Base-by-base conservation (phyloP, 2,888 invertebrate genomes). In the Microctonus brassicae region DNA sequence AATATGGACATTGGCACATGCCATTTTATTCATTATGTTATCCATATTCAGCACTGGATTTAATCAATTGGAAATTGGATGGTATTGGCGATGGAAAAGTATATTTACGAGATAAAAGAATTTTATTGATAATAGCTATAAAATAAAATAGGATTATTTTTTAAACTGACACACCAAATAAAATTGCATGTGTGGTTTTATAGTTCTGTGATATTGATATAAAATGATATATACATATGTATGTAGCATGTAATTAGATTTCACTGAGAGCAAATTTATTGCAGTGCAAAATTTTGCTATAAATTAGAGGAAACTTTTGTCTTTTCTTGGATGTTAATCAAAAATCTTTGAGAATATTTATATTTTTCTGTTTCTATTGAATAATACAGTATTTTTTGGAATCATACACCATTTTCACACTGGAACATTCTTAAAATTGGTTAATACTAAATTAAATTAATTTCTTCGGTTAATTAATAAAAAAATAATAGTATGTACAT, bases 11-110 rank as follows among this genome's bases (percentile, higher is more conserved):
- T 42, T 86, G 9, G 61, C 80, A 52, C 79, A 85, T 52, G 76
- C 83, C 9, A 64, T 77, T 4, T 76, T 85, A 22, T 87, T 87
- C 75, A 66, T 86, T 53, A 78, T 76, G 20, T 61, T 87, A 52
- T 87, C 87, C 3, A 58, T 86, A 10, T 81, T 83, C 70, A 85
- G 76, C 57, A 80, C 80, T 34, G 84, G 85, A 47, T 87, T 87
- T 72, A 84, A 80, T 78, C 83, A 87, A 70, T 72, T 87, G 33
- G 87, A 87, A 77, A 86, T 86, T 69, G 80, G 79, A 57, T 87
- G 86, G 84, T 87, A 84, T 69, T 83, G 82, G 82, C 82, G 80
- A 33, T 86, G 86, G 87, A 80, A 65, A 58, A 74, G 58, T 57
- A 11, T 24, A 47, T 47, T 42, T 13, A 13, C 10, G 13, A 9